Percentiles rank a stretch among this genome's conserved stretches.
Conservation (phyloP, 1,140 invertebrate genomes). For the Papilio polyxenes region DNA sequence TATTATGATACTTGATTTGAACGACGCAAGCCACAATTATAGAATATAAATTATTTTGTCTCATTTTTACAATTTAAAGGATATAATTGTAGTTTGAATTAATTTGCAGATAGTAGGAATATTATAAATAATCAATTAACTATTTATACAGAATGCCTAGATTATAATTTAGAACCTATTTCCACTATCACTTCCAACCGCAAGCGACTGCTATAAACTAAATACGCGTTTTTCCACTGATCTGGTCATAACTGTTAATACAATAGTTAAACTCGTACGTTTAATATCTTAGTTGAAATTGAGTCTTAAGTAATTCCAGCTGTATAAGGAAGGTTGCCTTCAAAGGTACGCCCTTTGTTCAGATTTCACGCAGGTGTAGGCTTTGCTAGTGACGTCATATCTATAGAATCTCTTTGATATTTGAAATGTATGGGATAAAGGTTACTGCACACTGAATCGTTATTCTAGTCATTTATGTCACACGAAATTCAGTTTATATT, state of each 20-base stretch:
- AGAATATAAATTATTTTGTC: no score
- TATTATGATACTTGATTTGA: no score
- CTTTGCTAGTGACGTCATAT: neutral
- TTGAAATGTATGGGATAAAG: neutral
- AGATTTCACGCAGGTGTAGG: conserved; percentile 22
- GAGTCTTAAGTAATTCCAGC: neutral
- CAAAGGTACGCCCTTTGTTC: neutral
- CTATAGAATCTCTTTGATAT: neutral
- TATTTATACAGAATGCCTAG: neutral
- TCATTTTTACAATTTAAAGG: no score
- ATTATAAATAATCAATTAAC: neutral
- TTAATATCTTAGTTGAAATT: neutral
- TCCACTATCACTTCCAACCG: no score
- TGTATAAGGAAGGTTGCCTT: conserved; percentile 10
- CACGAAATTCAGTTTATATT: no score
- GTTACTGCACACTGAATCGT: neutral
- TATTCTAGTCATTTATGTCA: neutral
- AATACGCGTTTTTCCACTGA: no score
- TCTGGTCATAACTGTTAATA: no score
- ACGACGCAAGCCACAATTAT: no score
- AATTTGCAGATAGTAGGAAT: no score
- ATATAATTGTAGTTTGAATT: no score
- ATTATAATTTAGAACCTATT: neutral
- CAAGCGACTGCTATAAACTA: no score
- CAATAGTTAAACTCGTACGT: no score